Evolutionary conservation across 1,140 invertebrate species (phyloP), one percentile per base, ranked within the genome.

Genomic region (Plodia interpunctella): DNA sequence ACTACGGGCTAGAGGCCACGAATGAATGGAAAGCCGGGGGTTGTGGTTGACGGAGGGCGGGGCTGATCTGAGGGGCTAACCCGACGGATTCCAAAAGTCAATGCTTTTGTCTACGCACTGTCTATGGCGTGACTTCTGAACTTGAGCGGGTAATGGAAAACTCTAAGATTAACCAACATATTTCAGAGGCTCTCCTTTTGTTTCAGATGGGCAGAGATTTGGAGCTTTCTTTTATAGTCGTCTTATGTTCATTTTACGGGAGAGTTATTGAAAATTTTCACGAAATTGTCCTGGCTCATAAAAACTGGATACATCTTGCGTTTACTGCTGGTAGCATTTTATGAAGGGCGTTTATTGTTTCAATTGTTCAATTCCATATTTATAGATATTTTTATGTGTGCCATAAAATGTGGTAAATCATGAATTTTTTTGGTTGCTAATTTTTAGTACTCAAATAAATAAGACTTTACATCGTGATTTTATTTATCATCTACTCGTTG

Each of bases 241-340:
- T n/a, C 38, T 44, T 44, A 44, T 44, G n/a, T 44, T 44, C 13
- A 44, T 44, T 44, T 44, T 10, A 15, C 13, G 3, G 38, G 21
- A 44, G 38, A 44, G 38, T 44, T 44, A 44, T 44, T 44, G 38
- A 44, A 44, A 44, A 44, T 44, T 44, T 35, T n/a, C 38, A 6
- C 38, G 38, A n/a, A 44, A 44, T n/a, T 44, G 38, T 44, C 38
- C 13, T n/a, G 38, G 1, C 38, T 44, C 13, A 15, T 10, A 44
- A 44, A 17, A 44, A 6, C 5, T 15, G n/a, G 38, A 15, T 44
- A 44, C 13, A 44, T 44, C 32, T 9, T 35, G n/a, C n/a, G 32
- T 35, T 35, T 35, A 44, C 38, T 44, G 38, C 13, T 0, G 38
- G 38, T 17, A 44, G n/a, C 38, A 17, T 44, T 44, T 44, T 44